Base-by-base conservation (phyloP, 2,888 invertebrate genomes). In the Ophonus ardosiacus region DNA sequence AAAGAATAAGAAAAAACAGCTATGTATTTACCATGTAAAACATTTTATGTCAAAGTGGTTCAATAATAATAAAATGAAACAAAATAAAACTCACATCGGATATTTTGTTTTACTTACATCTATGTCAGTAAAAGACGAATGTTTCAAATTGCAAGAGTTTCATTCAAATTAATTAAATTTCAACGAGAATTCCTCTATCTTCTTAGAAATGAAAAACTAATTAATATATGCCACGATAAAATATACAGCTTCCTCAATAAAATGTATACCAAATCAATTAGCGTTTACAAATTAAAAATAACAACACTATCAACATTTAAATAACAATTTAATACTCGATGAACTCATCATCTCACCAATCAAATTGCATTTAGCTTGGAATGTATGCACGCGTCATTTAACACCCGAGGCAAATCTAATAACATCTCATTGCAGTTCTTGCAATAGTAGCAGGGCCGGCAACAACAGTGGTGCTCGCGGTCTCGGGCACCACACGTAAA, bases 391-490 rank as follows among this genome's bases (percentile, higher is more conserved):
- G 63, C 63, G 24, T 63, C 63, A 63, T 63, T 63, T 63, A 63
- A 24, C 68, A 31, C 68, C 40, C 15, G 31, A n/a, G 68, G 68
- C 68, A 68, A 68, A 68, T 68, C 24, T 68, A 68, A 68, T 68
- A 68, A 68, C 31, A 24, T 13, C 40, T 31, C 15, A 31, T 68
- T 24, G 13, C 31, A 13, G 2, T 24, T 65, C 63, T 65, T 24
- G 63, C 63, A 8, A 15, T 51, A 13, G n/a, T n/a, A n/a, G n/a
- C n/a, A n/a, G n/a, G n/a, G n/a, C n/a, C n/a, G n/a, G n/a, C n/a
- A n/a, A n/a, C n/a, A n/a, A n/a, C n/a, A n/a, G n/a, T n/a, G n/a
- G n/a, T n/a, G n/a, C n/a, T n/a, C n/a, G n/a, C n/a, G n/a, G n/a
- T n/a, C n/a, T n/a, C n/a, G n/a, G n/a, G n/a, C n/a, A n/a, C n/a